Conservation (phyloP, 2,888 invertebrate species). For the Micropterix aruncella region DNA sequence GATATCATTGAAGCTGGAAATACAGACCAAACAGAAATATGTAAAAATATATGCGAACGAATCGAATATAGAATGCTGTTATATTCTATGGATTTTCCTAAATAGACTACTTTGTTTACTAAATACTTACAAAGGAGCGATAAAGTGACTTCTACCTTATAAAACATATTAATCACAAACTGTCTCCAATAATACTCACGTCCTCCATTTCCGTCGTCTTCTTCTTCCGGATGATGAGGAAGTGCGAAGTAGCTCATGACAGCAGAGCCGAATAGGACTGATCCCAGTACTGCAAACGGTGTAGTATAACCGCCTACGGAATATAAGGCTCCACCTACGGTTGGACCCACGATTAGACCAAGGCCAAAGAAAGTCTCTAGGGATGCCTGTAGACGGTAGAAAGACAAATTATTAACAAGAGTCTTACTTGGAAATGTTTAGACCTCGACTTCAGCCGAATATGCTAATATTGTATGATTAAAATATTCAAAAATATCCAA, state of each 20-base stretch:
- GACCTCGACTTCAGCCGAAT: no score
- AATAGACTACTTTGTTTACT: conserved; percentile 1
- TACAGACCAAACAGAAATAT: conserved; percentile 1
- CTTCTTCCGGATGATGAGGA: conserved; percentile 45
- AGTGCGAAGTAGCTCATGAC: conserved; percentile 59
- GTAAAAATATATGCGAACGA: no score
- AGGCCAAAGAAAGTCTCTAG: conserved; percentile 79
- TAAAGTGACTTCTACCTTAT: no score
- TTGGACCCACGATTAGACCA: conserved; percentile 81
- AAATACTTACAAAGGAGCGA: no score
- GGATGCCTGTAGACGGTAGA: conserved; percentile 42
- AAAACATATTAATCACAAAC: no score
- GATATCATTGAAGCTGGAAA: conserved; percentile 47
- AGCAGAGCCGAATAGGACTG: conserved; percentile 58
- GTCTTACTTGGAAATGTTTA: no score
- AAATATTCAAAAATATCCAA: not conserved
- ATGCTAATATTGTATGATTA: not conserved
- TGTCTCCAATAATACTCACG: conserved; percentile 30
- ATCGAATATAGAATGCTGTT: no score
- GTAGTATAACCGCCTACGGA: conserved; percentile 63
- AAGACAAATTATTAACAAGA: conserved; percentile 1
- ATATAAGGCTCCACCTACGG: conserved; percentile 76
- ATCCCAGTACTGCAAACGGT: conserved; percentile 71
- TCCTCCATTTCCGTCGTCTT: conserved; percentile 40
- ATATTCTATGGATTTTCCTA: no score